Evolutionary conservation across 2,888 invertebrate genomes (phyloP).

Genomic region (Cremastobaeus sp.): DNA sequence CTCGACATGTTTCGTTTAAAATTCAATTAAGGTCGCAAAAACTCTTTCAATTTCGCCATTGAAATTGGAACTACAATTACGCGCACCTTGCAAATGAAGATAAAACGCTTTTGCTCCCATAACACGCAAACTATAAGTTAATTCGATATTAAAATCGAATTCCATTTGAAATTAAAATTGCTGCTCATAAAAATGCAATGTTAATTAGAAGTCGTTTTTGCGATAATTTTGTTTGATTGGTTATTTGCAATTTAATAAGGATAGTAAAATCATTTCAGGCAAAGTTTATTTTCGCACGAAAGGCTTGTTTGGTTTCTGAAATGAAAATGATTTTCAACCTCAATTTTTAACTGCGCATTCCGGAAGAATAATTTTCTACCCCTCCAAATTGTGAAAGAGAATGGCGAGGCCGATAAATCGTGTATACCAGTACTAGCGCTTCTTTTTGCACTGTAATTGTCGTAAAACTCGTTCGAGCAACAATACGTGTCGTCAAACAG

Average conservation of each 20-base stretch:
- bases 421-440: slow-evolving; percentile 24
- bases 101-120: slow-evolving; percentile 30
- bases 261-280: too few relatives aligned
- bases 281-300: too few relatives aligned
- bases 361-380: too few relatives aligned
- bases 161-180: slow-evolving; percentile 37
- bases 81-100: slow-evolving; percentile 34
- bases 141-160: slow-evolving; percentile 42
- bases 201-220: slow-evolving; percentile 19
- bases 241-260: background rate
- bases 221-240: slow-evolving; percentile 2
- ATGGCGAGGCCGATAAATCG: slow-evolving; percentile 18
- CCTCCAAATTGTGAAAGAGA: too few relatives aligned
- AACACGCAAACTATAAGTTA: slow-evolving; percentile 39
- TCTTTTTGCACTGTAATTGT: slow-evolving; percentile 28
- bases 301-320: too few relatives aligned
- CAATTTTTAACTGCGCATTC: too few relatives aligned
- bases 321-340: too few relatives aligned
- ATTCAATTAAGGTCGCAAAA: slow-evolving; percentile 18
- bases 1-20: slow-evolving; percentile 14
- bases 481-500: slow-evolving; percentile 40
- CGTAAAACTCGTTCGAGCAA: slow-evolving; percentile 37
- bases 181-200: slow-evolving; percentile 26
- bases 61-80: slow-evolving; percentile 42
- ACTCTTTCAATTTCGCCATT: slow-evolving; percentile 37